Evolutionary conservation across 2,888 invertebrate species (phyloP).

Genomic region (Drosophila affinis): DNA sequence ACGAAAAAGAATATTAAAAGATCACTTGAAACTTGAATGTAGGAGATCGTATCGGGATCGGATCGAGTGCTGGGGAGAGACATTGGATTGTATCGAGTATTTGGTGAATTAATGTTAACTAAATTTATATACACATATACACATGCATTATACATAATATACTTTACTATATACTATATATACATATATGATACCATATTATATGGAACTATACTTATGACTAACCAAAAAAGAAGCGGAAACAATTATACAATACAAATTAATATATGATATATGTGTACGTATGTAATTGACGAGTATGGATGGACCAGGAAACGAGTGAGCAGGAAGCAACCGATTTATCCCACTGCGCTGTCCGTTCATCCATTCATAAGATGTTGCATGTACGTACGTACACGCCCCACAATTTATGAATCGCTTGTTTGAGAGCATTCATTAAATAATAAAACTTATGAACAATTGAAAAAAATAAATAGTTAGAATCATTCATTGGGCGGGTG

Average conservation of each 20-base stretch:
- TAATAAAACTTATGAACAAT: slow-evolving; percentile 38
- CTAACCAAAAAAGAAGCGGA: slow-evolving; percentile 38
- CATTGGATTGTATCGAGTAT: slow-evolving; percentile 50
- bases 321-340: slow-evolving; percentile 9
- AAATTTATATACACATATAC: slow-evolving; percentile 74
- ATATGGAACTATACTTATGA: slow-evolving; percentile 37
- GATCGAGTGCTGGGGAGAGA: slow-evolving; percentile 14
- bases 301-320: slow-evolving; percentile 6
- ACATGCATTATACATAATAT: slow-evolving; percentile 50
- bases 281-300: slow-evolving; percentile 1
- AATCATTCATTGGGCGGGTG: not conserved
- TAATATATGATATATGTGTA: slow-evolving; percentile 8
- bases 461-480: not conserved
- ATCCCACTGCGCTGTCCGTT: slow-evolving; percentile 3
- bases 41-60: not conserved
- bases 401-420: slow-evolving; percentile 26
- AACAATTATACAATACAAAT: slow-evolving; percentile 39
- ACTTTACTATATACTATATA: slow-evolving; percentile 39
- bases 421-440: slow-evolving; percentile 14
- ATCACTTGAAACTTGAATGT: slow-evolving; percentile 5
- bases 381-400: slow-evolving; percentile 23
- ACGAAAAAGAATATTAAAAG: slow-evolving; percentile 14
- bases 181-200: slow-evolving; percentile 39
- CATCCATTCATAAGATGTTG: slow-evolving; percentile 17
- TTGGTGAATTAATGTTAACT: slow-evolving; percentile 73